A percentile compares a stretch with the other conserved stretches of the same genome.
These are phyloP conservation scores for Oxycera nigricornis DNA, from an alignment of 2,888 invertebrate species.

Conservation along the genomic window DNA sequence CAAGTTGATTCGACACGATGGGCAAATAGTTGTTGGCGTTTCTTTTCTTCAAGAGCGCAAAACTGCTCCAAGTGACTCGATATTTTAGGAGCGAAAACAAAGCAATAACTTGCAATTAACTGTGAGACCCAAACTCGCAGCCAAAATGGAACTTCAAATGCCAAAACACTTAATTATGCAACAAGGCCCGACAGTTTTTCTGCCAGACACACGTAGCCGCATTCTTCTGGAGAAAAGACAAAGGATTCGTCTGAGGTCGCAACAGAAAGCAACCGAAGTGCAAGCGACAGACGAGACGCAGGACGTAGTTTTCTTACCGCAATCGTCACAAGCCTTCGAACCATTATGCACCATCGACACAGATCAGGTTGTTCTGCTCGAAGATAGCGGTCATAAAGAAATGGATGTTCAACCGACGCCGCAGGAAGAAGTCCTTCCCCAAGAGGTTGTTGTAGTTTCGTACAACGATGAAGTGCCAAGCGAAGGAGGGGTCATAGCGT, in stretches of 20 bases:
- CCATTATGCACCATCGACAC: neutral
- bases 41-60: neutral
- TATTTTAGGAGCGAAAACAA: neutral
- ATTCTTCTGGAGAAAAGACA: neutral
- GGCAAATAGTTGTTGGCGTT: no score
- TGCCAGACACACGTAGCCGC: neutral
- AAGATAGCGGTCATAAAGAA: neutral
- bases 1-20: neutral
- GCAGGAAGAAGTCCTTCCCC: constrained; percentile 6
- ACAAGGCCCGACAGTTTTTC: neutral
- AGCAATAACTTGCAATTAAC: neutral
- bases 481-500: constrained; percentile 9
- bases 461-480: constrained; percentile 13
- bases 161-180: neutral
- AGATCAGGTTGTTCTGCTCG: neutral
- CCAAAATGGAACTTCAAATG: constrained; percentile 24
- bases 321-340: neutral
- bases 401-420: neutral
- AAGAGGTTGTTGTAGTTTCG: constrained; percentile 13
- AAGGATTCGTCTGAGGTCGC: neutral
- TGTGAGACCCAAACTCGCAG: no score
- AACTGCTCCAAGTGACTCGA: neutral
- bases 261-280: neutral
- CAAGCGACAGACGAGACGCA: neutral
- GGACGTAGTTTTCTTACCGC: neutral